Evolutionary conservation across 2,797 vertebrate genomes (phyloP).

Genomic region (Phalloptychus januarius): DNA sequence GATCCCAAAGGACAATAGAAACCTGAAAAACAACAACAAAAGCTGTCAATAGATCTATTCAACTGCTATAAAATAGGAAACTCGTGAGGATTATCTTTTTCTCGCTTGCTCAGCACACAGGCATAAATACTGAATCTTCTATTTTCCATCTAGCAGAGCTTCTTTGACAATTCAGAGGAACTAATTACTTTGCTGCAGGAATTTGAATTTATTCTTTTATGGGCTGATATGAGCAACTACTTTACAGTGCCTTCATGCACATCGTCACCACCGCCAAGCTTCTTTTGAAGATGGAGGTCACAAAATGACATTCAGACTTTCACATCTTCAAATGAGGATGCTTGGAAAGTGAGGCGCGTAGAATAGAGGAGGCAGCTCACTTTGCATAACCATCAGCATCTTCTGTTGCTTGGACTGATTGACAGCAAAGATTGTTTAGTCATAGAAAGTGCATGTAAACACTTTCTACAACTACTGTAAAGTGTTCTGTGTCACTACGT

Average conservation of each 20-base stretch:
- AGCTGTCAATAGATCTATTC: slow-evolving; percentile 20
- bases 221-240: slow-evolving; percentile 28
- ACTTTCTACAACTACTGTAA: neutral
- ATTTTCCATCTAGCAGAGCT: slow-evolving; percentile 7
- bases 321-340: slow-evolving; percentile 1
- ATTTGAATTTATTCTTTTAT: slow-evolving; percentile 27
- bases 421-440: slow-evolving; percentile 1
- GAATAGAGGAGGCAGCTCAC: neutral
- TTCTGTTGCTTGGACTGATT: slow-evolving; percentile 6
- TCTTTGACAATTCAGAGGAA: slow-evolving; percentile 19
- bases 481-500: neutral
- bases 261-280: slow-evolving; percentile 17
- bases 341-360: neutral
- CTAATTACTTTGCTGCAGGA: slow-evolving; percentile 26
- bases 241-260: slow-evolving; percentile 13
- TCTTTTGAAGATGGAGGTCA: neutral
- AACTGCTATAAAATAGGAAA: slow-evolving; percentile 6
- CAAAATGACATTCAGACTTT: slow-evolving; percentile 13
- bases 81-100: slow-evolving; percentile 13
- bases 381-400: slow-evolving; percentile 9
- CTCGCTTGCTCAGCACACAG: slow-evolving; percentile 8
- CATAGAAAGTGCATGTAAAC: neutral
- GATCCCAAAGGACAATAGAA: slow-evolving; percentile 87
- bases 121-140: slow-evolving; percentile 11
- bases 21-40: slow-evolving; percentile 66